Conservation (phyloP, 2,888 invertebrate species). For the Acrobasis suavella region DNA sequence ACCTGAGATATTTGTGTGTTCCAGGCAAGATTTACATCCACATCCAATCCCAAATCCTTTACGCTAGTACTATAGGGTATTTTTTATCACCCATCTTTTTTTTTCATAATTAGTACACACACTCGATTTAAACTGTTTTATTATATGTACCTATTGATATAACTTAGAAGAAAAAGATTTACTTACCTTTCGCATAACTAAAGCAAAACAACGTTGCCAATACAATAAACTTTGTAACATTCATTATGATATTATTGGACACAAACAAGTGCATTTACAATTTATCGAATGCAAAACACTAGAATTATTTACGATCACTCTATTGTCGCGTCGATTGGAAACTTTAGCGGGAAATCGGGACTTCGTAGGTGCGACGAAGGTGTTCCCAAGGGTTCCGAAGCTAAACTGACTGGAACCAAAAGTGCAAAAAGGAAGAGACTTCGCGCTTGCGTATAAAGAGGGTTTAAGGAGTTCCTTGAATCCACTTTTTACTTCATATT, state of each 20-base stretch:
- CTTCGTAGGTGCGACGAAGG: background rate
- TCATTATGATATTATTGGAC: constrained; percentile 36
- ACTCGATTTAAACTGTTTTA: no score
- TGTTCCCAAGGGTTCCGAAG: constrained; percentile 1
- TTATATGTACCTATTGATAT: no score
- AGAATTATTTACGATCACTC: background rate
- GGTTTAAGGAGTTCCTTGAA: background rate
- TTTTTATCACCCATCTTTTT: no score
- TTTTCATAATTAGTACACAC: no score
- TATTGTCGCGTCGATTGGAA: background rate
- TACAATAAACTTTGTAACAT: constrained; percentile 36
- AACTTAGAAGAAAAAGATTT: no score
- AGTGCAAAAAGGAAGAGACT: no score
- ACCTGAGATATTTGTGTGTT: no score
- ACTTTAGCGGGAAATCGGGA: background rate
- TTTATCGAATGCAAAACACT: background rate
- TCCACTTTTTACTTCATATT: no score
- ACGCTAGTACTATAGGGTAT: no score
- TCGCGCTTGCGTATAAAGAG: constrained; percentile 6
- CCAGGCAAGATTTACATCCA: no score
- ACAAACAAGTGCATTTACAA: background rate
- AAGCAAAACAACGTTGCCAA: constrained; percentile 38
- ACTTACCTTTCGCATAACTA: constrained; percentile 50
- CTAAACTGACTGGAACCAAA: constrained; percentile 4
- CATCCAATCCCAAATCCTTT: no score